Evolutionary conservation across 2,888 invertebrate genomes (phyloP), one percentile per base, ranked within the genome.

Genomic region (Orthosia cruda): DNA sequence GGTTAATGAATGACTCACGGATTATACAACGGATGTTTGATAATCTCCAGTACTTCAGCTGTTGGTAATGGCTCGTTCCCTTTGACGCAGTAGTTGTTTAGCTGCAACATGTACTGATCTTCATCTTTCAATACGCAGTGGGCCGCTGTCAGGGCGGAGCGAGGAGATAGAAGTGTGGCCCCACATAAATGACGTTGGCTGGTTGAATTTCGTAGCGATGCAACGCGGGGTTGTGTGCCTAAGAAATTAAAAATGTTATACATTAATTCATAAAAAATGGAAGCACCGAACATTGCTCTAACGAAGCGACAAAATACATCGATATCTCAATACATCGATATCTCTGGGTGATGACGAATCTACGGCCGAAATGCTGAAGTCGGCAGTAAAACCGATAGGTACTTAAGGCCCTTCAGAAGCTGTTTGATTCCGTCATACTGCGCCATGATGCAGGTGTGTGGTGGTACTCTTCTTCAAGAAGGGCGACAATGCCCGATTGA

Each of bases 121-220:
- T 90, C 80, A 16, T 71, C 71, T 16, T 86, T 67, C n/a, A 83
- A 62, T 2, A 94, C 91, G 82, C 97, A 97, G 80, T 97, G 97
- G 0, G 96, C 96, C 1, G 96, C 95, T 9, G 97, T 96, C 55
- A 96, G 45, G 0, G 95, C 95, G 49, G 87, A 89, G 3, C 89
- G 68, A 11, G 88, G 80, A 3, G 94, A 90, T 9, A 97, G 77
- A 2, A 96, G 70, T 2, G 93, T 92, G 3, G 94, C 94, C 0
- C 96, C 96, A 76, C 97, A 97, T 5, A 95, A 77, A 75, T 96
- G 96, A 12, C 12, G 23, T 3, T 57, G 32, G 26, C 20, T 74
- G 16, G 62, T 77, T 3, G 92, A 84, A 80, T 95, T 94, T 26
- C 92, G 91, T 65, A 97, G 87, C 12, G 96, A 96, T 40, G 89